phyloP scores from a whole-genome alignment of 1,140 invertebrate species.

The Dendrolimus kikuchii region DNA sequence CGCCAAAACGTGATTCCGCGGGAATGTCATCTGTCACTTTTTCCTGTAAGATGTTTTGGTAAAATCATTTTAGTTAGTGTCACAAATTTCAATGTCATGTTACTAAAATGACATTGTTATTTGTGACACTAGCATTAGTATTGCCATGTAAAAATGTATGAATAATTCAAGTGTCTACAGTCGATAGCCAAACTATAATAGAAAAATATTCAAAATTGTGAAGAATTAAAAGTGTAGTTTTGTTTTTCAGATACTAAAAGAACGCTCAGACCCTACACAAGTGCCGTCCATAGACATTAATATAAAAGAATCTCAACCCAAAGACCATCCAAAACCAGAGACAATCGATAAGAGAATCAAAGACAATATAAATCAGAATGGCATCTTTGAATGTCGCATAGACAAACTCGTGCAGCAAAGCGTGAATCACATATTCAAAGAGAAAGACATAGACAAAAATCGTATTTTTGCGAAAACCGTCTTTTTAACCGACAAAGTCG shows the following conservation, averaged over 20 bases:
- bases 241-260: conserved; percentile 40
- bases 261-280: conserved; percentile 34
- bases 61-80: too few relatives aligned
- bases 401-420: conserved; percentile 53
- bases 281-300: conserved; percentile 39
- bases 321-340: conserved; percentile 3
- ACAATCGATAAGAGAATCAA: conserved; percentile 10
- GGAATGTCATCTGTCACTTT: too few relatives aligned
- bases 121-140: too few relatives aligned
- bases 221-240: background rate
- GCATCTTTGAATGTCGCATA: conserved; percentile 50
- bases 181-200: too few relatives aligned
- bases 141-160: too few relatives aligned
- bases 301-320: conserved; percentile 24
- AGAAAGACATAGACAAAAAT: conserved; percentile 27
- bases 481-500: conserved; percentile 31
- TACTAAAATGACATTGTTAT: too few relatives aligned
- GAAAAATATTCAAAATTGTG: too few relatives aligned
- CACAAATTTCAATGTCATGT: too few relatives aligned
- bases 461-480: conserved; percentile 53
- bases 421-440: conserved; percentile 54
- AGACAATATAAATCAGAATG: conserved; percentile 5
- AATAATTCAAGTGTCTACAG: too few relatives aligned
- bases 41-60: too few relatives aligned
- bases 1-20: too few relatives aligned